A percentile compares a stretch with the other conserved stretches of the same genome.
These are phyloP conservation scores for Lethenteron reissneri DNA, from an alignment of 2,113 vertebrate genomes.

Conservation along the genomic window DNA sequence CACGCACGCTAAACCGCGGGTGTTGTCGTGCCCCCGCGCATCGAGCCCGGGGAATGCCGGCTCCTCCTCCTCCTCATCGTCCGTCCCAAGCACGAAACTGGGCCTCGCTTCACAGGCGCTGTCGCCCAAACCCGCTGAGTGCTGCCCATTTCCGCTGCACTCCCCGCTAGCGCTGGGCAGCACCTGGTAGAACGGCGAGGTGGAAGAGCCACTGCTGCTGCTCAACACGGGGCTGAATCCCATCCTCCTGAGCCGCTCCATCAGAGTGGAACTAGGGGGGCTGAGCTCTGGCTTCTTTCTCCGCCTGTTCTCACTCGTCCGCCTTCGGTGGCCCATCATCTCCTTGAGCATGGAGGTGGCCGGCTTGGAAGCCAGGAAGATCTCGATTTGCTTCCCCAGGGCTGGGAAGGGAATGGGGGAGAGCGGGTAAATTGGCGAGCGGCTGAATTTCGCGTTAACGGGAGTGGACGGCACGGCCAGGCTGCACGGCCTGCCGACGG, in stretches of 20 bases:
- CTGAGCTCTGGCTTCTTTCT: constrained; percentile 7
- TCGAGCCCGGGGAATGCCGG: too few relatives aligned
- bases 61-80: too few relatives aligned
- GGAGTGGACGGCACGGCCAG: not conserved
- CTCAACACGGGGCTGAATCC: constrained; percentile 18
- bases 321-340: not conserved
- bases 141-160: too few relatives aligned
- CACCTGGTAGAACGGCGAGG: too few relatives aligned
- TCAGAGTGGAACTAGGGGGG: constrained; percentile 38
- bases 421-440: not conserved
- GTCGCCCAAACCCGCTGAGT: too few relatives aligned
- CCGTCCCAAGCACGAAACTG: too few relatives aligned
- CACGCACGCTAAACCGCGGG: too few relatives aligned
- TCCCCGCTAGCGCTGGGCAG: too few relatives aligned
- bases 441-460: not conserved
- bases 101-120: too few relatives aligned
- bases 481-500: not conserved
- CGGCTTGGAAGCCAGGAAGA: not conserved
- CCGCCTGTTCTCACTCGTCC: constrained; percentile 1
- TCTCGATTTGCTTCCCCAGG: not conserved
- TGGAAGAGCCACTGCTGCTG: not conserved
- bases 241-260: constrained; percentile 35
- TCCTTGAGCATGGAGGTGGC: not conserved
- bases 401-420: constrained; percentile 8
- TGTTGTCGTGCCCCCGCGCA: too few relatives aligned